These are phyloP conservation scores for Ovibos moschatus DNA, from an alignment of 2,113 vertebrate genomes.

Conservation along the genomic window DNA sequence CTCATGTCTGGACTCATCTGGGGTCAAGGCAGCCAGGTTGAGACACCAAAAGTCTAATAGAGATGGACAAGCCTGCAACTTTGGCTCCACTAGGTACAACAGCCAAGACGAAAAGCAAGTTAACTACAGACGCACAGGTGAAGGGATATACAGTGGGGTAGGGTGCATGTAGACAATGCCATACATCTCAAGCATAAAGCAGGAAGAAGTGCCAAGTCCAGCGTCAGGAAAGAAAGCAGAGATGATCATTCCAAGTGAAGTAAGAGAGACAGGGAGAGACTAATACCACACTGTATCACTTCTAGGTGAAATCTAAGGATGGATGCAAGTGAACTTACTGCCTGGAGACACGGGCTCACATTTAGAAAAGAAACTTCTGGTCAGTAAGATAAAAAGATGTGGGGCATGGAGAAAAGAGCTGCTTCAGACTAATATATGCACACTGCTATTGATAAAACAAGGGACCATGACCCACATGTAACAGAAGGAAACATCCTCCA, in stretches of 20 bases:
- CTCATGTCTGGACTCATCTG: no score
- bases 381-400: no score
- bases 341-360: no score
- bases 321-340: background rate
- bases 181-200: background rate
- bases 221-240: background rate
- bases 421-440: no score
- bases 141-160: rapidly evolving
- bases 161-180: rapidly evolving
- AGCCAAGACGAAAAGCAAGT: background rate
- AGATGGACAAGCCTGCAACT: no score
- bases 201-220: background rate
- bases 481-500: background rate
- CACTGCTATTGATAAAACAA: no score
- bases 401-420: no score
- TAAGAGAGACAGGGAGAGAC: background rate
- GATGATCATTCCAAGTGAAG: background rate
- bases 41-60: no score
- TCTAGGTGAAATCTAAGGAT: background rate
- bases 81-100: no score
- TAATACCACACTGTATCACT: background rate
- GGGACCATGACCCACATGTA: background rate
- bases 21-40: no score
- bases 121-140: background rate
- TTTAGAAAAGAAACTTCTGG: no score